These are phyloP conservation scores for Eurystomus gularis DNA, from an alignment of 2,113 vertebrate species.

Conservation along the genomic window DNA sequence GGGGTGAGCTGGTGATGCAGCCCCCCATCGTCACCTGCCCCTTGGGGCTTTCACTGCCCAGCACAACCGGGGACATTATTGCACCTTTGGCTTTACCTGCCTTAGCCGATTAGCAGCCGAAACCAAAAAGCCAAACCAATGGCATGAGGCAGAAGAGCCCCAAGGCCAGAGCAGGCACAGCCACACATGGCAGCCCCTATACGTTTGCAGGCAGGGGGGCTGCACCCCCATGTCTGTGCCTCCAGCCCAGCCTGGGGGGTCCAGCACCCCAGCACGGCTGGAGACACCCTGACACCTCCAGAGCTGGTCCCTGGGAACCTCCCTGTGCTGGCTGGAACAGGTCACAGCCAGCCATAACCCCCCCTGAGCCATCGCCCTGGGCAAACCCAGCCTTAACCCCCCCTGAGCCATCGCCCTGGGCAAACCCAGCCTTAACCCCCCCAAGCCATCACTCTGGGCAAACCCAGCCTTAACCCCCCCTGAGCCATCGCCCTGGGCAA, in stretches of 20 bases:
- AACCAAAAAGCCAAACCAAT: accelerated
- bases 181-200: accelerated
- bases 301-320: background rate
- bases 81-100: background rate
- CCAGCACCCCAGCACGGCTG: background rate
- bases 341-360: too few species aligned
- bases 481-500: accelerated
- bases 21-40: background rate
- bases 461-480: accelerated
- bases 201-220: accelerated
- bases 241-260: background rate
- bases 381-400: accelerated
- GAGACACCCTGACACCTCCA: background rate
- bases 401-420: accelerated
- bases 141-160: background rate
- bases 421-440: too few species aligned
- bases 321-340: background rate
- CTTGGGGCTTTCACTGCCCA: background rate
- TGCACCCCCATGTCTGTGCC: background rate
- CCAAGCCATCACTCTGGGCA: background rate
- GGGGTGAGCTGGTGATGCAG: background rate
- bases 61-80: accelerated
- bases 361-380: background rate
- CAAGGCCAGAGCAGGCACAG: background rate
- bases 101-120: background rate